Evolutionary conservation across 1,140 invertebrate genomes (phyloP), one percentile per base, ranked within the genome.

Genomic region (Heliothis virescens): DNA sequence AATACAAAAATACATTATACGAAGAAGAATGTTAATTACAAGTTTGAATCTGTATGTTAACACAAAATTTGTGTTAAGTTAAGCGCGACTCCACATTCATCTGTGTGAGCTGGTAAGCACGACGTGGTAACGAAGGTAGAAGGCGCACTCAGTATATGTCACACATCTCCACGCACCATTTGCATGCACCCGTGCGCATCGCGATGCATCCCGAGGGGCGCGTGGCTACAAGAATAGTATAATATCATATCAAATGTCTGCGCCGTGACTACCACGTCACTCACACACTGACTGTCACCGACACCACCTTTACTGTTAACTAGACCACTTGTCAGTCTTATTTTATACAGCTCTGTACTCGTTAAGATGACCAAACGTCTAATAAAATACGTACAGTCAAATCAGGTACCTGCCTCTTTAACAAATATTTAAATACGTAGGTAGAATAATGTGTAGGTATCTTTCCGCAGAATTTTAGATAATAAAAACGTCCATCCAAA

Each of bases 91-190:
- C 88, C 60, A 87, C 29, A 69, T 52, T 11, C 82, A 80, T 77
- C 71, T 59, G 11, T 85, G 75, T 84, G 79, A 62, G 26, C 18
- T 53, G 63, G 69, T 67, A 63, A 80, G 18, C 60, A 59, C 57
- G 47, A 62, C 60, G 57, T 73, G 60, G 86, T 92, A 92, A 92
- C 90, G 84, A 91, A 90, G 88, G 87, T 88, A 83, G 85, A 79
- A 90, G 86, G 83, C 79, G 82, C 83, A 77, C 80, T 55, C 69
- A 85, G 84, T 83, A 82, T 85, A 88, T 89, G 90, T 92, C 87
- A 92, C 92, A 92, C 90, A 89, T 91, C 88, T 94, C 88, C 87
- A 94, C 91, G 93, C 93, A 93, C 91, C 91, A 93, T 94, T 94
- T 93, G 89, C 85, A 90, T 89, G 91, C 90, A 92, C 86, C 87